These are phyloP conservation scores for Flexamia atlantica DNA, from an alignment of 2,888 invertebrate species.

Conservation along the genomic window DNA sequence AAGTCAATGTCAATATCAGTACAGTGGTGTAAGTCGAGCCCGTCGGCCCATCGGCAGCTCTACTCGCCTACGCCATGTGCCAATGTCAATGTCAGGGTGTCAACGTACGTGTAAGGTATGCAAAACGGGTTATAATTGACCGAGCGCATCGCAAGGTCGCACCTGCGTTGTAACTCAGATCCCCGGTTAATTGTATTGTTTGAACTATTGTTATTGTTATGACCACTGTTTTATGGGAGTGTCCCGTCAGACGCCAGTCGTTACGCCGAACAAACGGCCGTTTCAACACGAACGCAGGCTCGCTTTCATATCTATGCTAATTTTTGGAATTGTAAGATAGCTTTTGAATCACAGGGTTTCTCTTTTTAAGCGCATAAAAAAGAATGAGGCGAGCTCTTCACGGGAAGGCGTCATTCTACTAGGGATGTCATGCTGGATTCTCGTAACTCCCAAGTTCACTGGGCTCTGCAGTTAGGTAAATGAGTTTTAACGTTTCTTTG, in stretches of 20 bases:
- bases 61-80: no score
- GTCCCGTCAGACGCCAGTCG: conserved; percentile 48
- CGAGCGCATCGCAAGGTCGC: conserved; percentile 51
- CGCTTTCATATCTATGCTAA: conserved; percentile 63
- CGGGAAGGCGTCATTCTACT: not conserved
- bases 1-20: no score
- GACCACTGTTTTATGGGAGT: conserved; percentile 60
- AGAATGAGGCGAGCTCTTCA: conserved; percentile 28
- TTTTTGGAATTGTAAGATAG: conserved; percentile 60
- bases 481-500: no score
- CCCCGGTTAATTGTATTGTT: conserved; percentile 63
- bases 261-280: conserved; percentile 43
- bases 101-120: conserved; percentile 26
- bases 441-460: no score
- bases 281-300: conserved; percentile 57
- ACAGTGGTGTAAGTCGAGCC: no score
- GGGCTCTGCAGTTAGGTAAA: no score
- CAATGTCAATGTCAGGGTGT: conserved; percentile 28
- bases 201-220: conserved; percentile 63
- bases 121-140: conserved; percentile 47
- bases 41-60: no score
- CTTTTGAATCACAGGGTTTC: conserved; percentile 58
- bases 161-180: conserved; percentile 55
- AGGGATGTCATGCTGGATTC: no score
- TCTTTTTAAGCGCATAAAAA: conserved; percentile 55